Conservation (phyloP, 2,797 vertebrate genomes). For the Alectoris magna region DNA sequence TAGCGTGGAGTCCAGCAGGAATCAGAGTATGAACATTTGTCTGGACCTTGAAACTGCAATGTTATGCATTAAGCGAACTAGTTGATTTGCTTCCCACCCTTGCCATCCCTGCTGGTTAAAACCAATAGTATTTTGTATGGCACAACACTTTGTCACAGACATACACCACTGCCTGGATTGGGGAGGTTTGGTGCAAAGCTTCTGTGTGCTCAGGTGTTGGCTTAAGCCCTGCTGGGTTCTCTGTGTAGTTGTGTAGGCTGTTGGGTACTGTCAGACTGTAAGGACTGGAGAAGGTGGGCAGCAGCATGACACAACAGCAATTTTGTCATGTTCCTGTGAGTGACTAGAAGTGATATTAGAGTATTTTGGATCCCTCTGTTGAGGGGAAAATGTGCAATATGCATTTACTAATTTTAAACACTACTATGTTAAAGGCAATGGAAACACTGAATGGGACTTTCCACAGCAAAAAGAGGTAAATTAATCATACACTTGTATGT, state of each 20-base stretch:
- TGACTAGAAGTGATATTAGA: not conserved
- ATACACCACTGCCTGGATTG: not conserved
- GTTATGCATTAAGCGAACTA: not conserved
- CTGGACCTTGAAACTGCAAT: not conserved
- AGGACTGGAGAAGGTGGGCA: not conserved
- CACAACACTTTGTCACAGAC: not conserved
- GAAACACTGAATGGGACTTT: not conserved
- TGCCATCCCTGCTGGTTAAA: fast-evolving
- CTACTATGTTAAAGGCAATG: not conserved
- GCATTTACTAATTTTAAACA: not conserved
- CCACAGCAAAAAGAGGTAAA: not conserved
- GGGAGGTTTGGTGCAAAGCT: not conserved
- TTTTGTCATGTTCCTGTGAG: not conserved
- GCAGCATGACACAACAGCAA: too few relatives aligned
- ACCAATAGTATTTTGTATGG: not conserved
- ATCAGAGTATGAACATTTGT: not conserved
- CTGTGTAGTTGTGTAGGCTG: not conserved
- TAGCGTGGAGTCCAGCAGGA: not conserved
- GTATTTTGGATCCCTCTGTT: not conserved
- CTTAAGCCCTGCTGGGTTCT: not conserved
- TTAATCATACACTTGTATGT: not conserved
- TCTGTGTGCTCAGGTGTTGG: not conserved
- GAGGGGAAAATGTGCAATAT: not conserved
- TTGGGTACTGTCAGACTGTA: not conserved
- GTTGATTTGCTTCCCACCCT: not conserved